A percentile compares a stretch with the other conserved stretches of the same genome.
Conservation (phyloP, 2,888 invertebrate genomes). For the Meliscaeva auricollis region DNA sequence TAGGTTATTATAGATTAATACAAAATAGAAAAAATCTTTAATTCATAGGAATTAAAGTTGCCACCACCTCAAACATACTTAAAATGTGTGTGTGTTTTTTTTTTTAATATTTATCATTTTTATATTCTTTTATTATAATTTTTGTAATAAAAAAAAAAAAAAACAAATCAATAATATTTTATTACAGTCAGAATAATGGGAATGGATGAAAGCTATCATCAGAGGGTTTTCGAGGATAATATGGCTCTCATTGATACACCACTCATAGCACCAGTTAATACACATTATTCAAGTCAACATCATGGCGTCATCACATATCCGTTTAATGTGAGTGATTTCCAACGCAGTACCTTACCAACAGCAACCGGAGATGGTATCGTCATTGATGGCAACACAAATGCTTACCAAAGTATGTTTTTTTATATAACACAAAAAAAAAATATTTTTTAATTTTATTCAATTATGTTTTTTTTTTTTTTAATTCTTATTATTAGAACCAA, state of each 20-base stretch:
- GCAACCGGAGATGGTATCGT: slow-evolving; percentile 76
- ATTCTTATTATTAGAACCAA: slow-evolving; percentile 1
- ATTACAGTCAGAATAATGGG: slow-evolving; percentile 84
- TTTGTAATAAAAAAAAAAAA: slow-evolving; percentile 56
- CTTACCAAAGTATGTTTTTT: slow-evolving; percentile 84
- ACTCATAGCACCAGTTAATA: slow-evolving; percentile 81
- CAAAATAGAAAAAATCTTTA: too few relatives aligned
- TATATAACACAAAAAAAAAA: slow-evolving; percentile 28
- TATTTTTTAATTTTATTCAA: slow-evolving; percentile 19
- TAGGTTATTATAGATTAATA: too few relatives aligned
- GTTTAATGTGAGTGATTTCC: slow-evolving; percentile 84
- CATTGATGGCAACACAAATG: slow-evolving; percentile 81
- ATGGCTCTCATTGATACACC: slow-evolving; percentile 84
- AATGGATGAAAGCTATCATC: slow-evolving; percentile 84
- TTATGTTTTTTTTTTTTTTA: slow-evolving; percentile 13
- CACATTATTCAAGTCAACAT: slow-evolving; percentile 82
- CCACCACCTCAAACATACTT: not conserved
- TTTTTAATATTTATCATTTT: not conserved
- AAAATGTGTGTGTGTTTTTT: too few relatives aligned
- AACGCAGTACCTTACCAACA: slow-evolving; percentile 78
- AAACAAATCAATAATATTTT: slow-evolving; percentile 77
- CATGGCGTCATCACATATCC: slow-evolving; percentile 83
- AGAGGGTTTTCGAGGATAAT: slow-evolving; percentile 84
- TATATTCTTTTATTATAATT: slow-evolving; percentile 55
- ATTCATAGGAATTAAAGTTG: too few relatives aligned